Evolutionary conservation across 2,113 vertebrate genomes (phyloP).

Genomic region (Numida meleagris): DNA sequence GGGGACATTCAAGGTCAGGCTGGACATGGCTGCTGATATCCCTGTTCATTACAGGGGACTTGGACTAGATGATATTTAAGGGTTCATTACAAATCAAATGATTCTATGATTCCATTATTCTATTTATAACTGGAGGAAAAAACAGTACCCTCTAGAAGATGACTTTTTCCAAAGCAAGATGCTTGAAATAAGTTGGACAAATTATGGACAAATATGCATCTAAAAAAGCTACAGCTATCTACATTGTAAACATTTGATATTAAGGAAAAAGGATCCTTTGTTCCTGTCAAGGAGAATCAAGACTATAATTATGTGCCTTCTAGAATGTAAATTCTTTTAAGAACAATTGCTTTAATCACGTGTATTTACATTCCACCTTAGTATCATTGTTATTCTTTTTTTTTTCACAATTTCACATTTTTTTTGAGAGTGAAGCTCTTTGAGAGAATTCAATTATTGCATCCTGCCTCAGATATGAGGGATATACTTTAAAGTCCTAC

Average conservation of each 20-base stretch:
- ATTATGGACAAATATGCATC: not conserved
- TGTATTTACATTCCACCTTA: not conserved
- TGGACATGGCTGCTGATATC: not conserved
- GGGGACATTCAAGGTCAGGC: not conserved
- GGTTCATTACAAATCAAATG: no score
- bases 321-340: not conserved
- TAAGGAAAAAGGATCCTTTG: not conserved
- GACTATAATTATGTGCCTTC: not conserved
- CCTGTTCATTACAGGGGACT: no score
- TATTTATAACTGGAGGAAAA: not conserved
- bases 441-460: not conserved
- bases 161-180: not conserved
- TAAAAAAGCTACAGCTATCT: not conserved
- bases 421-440: not conserved
- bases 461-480: not conserved
- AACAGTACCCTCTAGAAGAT: not conserved
- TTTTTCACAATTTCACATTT: not conserved
- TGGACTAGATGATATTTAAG: no score
- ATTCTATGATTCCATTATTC: no score
- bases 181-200: not conserved
- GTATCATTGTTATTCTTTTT: not conserved
- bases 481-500: not conserved
- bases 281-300: not conserved
- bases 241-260: not conserved
- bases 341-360: not conserved